A percentile compares a stretch with the other conserved stretches of the same genome.
These are phyloP conservation scores for Haemorhous mexicanus DNA, from an alignment of 2,113 vertebrate species.

Conservation along the genomic window DNA sequence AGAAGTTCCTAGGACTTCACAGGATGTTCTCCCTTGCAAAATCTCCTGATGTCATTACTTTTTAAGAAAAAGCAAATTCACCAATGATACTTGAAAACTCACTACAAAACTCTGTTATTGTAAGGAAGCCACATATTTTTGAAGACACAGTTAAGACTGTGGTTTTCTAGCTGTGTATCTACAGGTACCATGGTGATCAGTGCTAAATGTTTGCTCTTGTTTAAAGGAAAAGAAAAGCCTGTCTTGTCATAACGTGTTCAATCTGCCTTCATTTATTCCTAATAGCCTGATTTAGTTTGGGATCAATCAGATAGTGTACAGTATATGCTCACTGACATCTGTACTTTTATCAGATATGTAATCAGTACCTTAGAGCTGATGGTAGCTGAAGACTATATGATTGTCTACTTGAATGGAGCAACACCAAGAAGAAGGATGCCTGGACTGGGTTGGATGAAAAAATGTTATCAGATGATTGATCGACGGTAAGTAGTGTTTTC, in stretches of 20 bases:
- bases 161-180: neutral
- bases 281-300: neutral
- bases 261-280: neutral
- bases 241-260: neutral
- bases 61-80: neutral
- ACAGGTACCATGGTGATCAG: neutral
- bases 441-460: conserved; percentile 95
- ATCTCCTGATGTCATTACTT: neutral
- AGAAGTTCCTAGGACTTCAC: neutral
- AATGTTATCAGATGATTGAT: conserved; percentile 98
- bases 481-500: conserved; percentile 76
- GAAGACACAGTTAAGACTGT: neutral
- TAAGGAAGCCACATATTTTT: neutral
- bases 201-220: neutral
- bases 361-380: conserved; percentile 96
- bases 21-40: neutral
- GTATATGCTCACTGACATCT: neutral
- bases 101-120: neutral
- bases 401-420: conserved; percentile 96
- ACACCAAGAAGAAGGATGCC: conserved; percentile 95
- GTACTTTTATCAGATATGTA: conserved; percentile 82
- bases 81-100: neutral
- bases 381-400: conserved; percentile 98
- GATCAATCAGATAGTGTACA: neutral
- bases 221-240: neutral